phyloP scores from a whole-genome alignment of 2,888 invertebrate genomes.

The Hydrotaea diabolus region DNA sequence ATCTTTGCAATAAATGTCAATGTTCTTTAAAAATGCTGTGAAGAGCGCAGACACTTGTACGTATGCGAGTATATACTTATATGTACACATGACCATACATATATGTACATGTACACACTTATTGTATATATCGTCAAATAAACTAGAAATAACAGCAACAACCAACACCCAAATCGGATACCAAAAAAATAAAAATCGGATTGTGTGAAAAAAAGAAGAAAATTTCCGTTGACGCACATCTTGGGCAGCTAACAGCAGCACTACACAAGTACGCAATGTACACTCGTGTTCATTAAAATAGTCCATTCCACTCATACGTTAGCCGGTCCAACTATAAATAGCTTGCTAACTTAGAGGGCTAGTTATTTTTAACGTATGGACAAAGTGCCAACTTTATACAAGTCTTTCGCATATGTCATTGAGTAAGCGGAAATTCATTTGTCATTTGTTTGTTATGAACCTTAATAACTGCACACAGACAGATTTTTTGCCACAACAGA shows the following conservation, averaged over 20 bases:
- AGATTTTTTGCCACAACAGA: too few relatives aligned
- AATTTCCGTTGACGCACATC: constrained; percentile 77
- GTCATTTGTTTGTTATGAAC: constrained; percentile 54
- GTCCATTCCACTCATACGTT: neutral
- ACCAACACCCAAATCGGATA: constrained; percentile 45
- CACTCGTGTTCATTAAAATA: constrained; percentile 60
- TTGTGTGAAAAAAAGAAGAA: constrained; percentile 53
- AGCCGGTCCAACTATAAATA: neutral
- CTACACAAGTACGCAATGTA: constrained; percentile 45
- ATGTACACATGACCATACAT: neutral
- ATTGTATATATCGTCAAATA: neutral
- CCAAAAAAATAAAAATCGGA: constrained; percentile 39
- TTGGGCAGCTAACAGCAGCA: constrained; percentile 33
- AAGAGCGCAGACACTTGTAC: neutral
- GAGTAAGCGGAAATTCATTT: neutral
- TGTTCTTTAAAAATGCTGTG: constrained; percentile 55
- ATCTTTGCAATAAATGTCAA: constrained; percentile 65
- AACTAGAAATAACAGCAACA: constrained; percentile 26
- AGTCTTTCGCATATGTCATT: neutral
- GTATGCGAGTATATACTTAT: neutral
- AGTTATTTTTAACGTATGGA: constrained; percentile 67
- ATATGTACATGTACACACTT: neutral
- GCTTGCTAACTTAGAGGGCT: neutral
- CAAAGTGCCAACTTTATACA: constrained; percentile 61
- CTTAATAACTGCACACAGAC: too few relatives aligned